phyloP scores from a whole-genome alignment of 2,113 vertebrate genomes.

The Serilophus lunatus region DNA sequence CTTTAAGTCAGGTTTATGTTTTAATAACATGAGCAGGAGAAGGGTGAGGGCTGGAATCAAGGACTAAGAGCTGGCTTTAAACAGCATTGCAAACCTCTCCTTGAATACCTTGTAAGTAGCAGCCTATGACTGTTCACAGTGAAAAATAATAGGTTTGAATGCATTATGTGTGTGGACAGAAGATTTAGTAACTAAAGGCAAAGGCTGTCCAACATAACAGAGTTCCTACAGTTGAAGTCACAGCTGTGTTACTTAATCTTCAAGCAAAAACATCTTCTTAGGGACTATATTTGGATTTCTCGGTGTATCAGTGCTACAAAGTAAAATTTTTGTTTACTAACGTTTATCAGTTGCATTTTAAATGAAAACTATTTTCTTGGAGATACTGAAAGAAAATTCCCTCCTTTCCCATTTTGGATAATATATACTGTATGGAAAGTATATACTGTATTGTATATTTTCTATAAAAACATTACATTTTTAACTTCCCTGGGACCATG shows the following conservation, averaged over 20 bases:
- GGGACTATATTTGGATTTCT: not conserved
- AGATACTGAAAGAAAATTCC: not conserved
- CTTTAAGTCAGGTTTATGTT: not conserved
- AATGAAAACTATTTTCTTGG: not conserved
- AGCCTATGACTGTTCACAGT: not conserved
- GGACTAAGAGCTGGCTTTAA: not conserved
- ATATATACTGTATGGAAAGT: not conserved
- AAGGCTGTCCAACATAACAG: not conserved
- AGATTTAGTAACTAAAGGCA: not conserved
- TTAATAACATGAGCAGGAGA: not conserved
- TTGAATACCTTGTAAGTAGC: not conserved
- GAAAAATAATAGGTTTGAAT: not conserved
- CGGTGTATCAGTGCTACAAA: not conserved
- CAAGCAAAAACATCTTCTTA: not conserved
- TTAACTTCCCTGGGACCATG: constrained; percentile 31
- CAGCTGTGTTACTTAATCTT: not conserved
- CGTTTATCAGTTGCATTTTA: not conserved
- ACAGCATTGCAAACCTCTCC: not conserved
- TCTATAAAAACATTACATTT: constrained; percentile 54
- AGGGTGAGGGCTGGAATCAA: not conserved
- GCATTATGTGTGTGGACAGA: not conserved
- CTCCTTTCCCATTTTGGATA: not conserved
- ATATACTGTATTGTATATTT: constrained; percentile 24
- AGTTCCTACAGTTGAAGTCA: not conserved
- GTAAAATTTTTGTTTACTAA: not conserved